Base-by-base conservation (phyloP, 35 echinoderm and acorn worm species). In the Acanthaster planci region DNA sequence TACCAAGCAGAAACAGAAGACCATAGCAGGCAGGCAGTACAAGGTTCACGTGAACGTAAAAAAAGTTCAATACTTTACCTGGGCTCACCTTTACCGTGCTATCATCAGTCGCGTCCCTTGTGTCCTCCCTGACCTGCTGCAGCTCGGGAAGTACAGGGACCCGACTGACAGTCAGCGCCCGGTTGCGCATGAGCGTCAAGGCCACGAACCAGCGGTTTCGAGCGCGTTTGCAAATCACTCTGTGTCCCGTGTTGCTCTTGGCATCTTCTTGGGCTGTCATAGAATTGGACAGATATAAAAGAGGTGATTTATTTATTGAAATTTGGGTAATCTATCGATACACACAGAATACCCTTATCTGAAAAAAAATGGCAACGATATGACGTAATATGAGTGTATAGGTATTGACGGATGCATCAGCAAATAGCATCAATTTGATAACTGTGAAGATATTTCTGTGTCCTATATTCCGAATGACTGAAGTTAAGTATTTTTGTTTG, bases 201-300 rank as follows among this genome's bases (percentile, higher is more conserved):
- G 81, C 81, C 16, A 83, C 81, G n/a, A 83, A 83, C 81, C 81
- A 83, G 38, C 81, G 51, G 51, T 83, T 83, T 29, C 54, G 53
- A 5, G 81, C 81, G 3, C 81, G 81, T n/a, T 23, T 12, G 30
- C 23, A 58, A 12, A 35, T 31, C 56, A 83, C 30, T 37, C 19
- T 30, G 21, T 29, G 35, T 12, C 4, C 4, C 4, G 42, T 6
- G 12, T 51, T 27, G 42, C 42, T 42, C 26, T 52, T 17, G 79
- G 52, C 18, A 1, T 32, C 26, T 14, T n/a, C 30, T 81, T 39
- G 75, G 16, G 31, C 32, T 67, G 60, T 4, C 18, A 22, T 27
- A 5, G n/a, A n/a, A n/a, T n/a, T n/a, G n/a, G n/a, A n/a, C n/a
- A n/a, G n/a, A n/a, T n/a, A n/a, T n/a, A n/a, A n/a, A n/a, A n/a